Conservation (phyloP, 1,140 invertebrate species). For the Oryzaephilus surinamensis region DNA sequence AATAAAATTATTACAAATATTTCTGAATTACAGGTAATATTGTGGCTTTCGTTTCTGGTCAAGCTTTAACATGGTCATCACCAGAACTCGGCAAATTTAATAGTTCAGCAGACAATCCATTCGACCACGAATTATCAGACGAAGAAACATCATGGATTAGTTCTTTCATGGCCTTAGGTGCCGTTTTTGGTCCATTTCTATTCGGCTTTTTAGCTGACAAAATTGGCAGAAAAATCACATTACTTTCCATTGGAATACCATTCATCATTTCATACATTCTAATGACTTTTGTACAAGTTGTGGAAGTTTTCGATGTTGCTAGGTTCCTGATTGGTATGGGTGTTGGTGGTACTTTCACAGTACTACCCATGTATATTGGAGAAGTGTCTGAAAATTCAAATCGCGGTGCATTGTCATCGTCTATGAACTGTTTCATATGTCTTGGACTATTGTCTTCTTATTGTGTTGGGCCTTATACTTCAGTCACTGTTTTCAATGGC, state of each 20-base stretch:
- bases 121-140: constrained; percentile 30
- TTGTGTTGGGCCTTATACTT: constrained; percentile 56
- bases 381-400: constrained; percentile 69
- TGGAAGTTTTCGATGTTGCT: constrained; percentile 54
- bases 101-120: constrained; percentile 16
- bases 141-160: constrained; percentile 67
- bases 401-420: constrained; percentile 65
- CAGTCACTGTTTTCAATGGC: constrained; percentile 52
- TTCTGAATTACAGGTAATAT: constrained; percentile 17
- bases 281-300: constrained; percentile 47
- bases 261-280: constrained; percentile 14
- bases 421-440: constrained; percentile 64
- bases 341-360: constrained; percentile 60
- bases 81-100: constrained; percentile 21
- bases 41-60: constrained; percentile 18
- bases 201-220: constrained; percentile 34
- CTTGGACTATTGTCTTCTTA: constrained; percentile 67
- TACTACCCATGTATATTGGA: constrained; percentile 71
- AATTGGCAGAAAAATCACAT: constrained; percentile 38
- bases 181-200: constrained; percentile 39
- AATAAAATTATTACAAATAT: neutral
- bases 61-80: constrained; percentile 25
- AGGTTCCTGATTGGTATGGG: constrained; percentile 51
- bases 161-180: constrained; percentile 66
- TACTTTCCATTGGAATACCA: constrained; percentile 35